Conservation (phyloP, 2,797 vertebrate species). For the Kryptopterus vitreolus region DNA sequence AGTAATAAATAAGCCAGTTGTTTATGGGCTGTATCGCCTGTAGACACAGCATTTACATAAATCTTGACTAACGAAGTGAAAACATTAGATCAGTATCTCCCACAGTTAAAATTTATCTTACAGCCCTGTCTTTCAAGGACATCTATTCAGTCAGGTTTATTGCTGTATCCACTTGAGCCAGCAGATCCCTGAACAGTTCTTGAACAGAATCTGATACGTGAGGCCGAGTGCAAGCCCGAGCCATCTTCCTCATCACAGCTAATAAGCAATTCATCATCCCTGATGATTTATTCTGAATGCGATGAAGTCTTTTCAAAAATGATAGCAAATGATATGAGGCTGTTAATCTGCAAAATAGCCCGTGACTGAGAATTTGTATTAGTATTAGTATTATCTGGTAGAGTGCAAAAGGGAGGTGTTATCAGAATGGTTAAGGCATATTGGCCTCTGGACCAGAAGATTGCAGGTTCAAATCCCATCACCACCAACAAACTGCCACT, state of each 20-base stretch:
- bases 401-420: too few relatives aligned
- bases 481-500: too few relatives aligned
- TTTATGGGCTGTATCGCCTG: background rate
- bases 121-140: background rate
- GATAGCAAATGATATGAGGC: background rate
- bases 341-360: background rate
- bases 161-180: conserved; percentile 1
- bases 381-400: too few relatives aligned
- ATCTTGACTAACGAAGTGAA: background rate
- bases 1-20: background rate
- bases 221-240: background rate
- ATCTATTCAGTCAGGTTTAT: background rate
- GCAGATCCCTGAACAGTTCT: background rate
- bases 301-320: background rate
- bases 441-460: too few relatives aligned
- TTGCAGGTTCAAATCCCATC: too few relatives aligned
- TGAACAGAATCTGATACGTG: background rate
- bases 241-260: background rate
- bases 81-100: background rate
- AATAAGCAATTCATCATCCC: background rate
- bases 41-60: background rate
- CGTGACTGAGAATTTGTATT: background rate
- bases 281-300: background rate
- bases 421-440: too few relatives aligned
- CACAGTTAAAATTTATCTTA: background rate